Evolutionary conservation across 2,888 invertebrate genomes (phyloP).

Genomic region (Calliphora vomitoria): DNA sequence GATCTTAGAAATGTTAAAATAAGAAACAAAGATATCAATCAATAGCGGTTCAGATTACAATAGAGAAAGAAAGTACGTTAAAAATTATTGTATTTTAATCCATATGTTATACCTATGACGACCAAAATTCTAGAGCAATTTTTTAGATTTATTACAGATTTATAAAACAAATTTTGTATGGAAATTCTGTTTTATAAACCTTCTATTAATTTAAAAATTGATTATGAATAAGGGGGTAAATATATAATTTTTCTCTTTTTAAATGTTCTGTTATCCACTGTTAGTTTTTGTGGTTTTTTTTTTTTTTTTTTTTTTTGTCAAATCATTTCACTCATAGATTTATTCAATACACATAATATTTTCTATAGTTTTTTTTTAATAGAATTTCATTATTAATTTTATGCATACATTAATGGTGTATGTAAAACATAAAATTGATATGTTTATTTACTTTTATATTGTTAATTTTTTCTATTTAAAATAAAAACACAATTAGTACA

Average conservation of each 20-base stretch:
- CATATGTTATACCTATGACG: too few species aligned
- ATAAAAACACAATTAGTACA: neutral
- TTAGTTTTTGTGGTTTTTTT: neutral
- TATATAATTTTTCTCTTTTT: neutral
- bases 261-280: neutral
- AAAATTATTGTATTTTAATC: too few species aligned
- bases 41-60: too few species aligned
- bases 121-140: too few species aligned
- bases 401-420: slow-evolving; percentile 16
- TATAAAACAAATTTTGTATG: too few species aligned
- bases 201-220: too few species aligned
- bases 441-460: slow-evolving; percentile 32
- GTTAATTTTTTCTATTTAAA: neutral
- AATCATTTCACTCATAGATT: neutral
- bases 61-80: too few species aligned
- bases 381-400: slow-evolving; percentile 17
- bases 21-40: too few species aligned
- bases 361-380: neutral
- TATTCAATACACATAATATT: neutral
- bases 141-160: too few species aligned
- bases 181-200: too few species aligned
- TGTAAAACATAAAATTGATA: slow-evolving; percentile 29
- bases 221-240: too few species aligned
- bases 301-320: neutral
- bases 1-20: too few species aligned